Percentiles rank a stretch among this genome's conserved stretches.
Conservation (phyloP, 2,797 vertebrate genomes). For the Lycodopsis pacificus region DNA sequence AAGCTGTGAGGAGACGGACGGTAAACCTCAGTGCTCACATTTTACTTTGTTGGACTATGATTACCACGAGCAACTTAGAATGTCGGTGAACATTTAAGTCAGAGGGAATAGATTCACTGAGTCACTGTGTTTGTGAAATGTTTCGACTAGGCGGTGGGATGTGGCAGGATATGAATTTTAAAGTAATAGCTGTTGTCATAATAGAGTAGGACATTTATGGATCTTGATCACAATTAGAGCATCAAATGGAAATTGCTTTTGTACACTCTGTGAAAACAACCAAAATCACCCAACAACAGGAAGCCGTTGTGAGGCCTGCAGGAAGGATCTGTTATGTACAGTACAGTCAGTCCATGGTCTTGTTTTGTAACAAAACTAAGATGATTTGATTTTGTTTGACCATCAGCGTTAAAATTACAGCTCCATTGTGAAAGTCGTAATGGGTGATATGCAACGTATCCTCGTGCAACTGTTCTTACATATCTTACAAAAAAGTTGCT, state of each 20-base stretch:
- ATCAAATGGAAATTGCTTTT: constrained; percentile 34
- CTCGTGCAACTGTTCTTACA: no score
- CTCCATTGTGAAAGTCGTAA: not conserved
- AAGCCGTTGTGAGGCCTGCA: not conserved
- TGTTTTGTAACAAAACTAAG: no score
- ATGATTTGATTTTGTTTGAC: not conserved
- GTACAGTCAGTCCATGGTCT: not conserved
- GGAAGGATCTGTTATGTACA: not conserved
- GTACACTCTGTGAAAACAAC: constrained; percentile 25
- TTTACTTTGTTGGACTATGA: constrained; percentile 11
- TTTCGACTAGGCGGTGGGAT: constrained; percentile 11
- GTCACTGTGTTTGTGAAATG: constrained; percentile 43
- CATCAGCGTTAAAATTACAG: not conserved
- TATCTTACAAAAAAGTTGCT: no score
- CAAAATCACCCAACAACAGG: constrained; percentile 12
- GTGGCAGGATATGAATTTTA: constrained; percentile 51
- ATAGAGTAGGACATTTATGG: constrained; percentile 37
- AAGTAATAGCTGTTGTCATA: constrained; percentile 47
- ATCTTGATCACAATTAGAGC: constrained; percentile 50
- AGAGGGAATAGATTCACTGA: constrained; percentile 37
- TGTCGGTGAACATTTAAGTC: constrained; percentile 33
- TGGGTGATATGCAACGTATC: no score
- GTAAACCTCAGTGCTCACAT: constrained; percentile 26
- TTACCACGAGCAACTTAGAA: constrained; percentile 23
- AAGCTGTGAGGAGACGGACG: constrained; percentile 29